Conservation (phyloP, 2,113 vertebrate genomes). For the Hiodon alosoides region DNA sequence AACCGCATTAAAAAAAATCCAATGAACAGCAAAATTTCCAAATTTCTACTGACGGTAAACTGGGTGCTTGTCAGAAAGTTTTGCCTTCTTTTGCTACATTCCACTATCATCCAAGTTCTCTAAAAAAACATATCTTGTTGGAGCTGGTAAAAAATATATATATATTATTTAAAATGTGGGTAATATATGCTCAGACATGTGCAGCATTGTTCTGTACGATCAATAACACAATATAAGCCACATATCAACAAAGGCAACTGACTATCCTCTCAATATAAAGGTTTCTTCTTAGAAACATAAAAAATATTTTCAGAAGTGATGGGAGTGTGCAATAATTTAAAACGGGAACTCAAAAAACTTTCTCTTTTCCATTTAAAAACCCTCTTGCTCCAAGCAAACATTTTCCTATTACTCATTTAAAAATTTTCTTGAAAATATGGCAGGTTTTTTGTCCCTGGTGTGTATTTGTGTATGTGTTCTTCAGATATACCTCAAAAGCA, state of each 20-base stretch:
- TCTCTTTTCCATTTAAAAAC: neutral
- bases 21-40: conserved; percentile 21
- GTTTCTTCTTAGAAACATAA: no score
- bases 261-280: no score
- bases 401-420: conserved; percentile 44
- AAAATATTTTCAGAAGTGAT: no score
- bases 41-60: neutral
- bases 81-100: conserved; percentile 21
- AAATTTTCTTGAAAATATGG: conserved; percentile 35
- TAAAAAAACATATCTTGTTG: conserved; percentile 17
- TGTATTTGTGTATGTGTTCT: neutral
- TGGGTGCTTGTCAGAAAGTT: conserved; percentile 34
- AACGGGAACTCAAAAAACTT: no score
- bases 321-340: no score
- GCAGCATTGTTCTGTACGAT: no score
- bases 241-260: no score
- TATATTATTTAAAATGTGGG: no score
- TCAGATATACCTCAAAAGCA: conserved; percentile 41
- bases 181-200: no score
- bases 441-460: conserved; percentile 28
- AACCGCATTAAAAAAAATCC: neutral
- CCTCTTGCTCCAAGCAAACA: conserved; percentile 36
- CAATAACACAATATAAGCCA: no score
- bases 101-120: conserved; percentile 27
- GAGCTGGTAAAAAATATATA: neutral